Evolutionary conservation across 2,888 invertebrate species (phyloP).

Genomic region (Drosophila greeni): DNA sequence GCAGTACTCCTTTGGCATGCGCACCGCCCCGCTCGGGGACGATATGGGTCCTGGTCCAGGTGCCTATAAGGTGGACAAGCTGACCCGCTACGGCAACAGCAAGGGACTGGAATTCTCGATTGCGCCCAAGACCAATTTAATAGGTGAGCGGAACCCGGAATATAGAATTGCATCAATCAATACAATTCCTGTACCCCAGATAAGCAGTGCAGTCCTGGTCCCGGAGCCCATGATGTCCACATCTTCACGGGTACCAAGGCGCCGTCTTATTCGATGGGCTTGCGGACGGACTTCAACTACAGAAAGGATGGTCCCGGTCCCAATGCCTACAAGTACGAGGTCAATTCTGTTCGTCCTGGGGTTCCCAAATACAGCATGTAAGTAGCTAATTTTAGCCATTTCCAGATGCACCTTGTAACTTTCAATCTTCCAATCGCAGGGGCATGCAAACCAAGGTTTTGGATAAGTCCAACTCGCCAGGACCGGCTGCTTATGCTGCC

Average conservation of each 20-base stretch:
- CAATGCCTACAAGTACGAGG: slow-evolving; percentile 70
- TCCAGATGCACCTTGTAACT: rapidly evolving
- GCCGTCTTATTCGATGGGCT: slow-evolving; percentile 81
- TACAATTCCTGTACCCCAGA: slow-evolving; percentile 42
- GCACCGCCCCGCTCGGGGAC: slow-evolving; percentile 41
- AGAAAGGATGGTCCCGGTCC: slow-evolving; percentile 72
- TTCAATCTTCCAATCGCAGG: slow-evolving; percentile 49
- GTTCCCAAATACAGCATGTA: slow-evolving; percentile 76
- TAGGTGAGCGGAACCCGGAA: slow-evolving; percentile 46
- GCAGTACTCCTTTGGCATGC: slow-evolving; percentile 75
- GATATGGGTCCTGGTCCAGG: slow-evolving; percentile 76
- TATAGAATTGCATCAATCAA: background rate
- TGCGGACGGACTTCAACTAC: slow-evolving; percentile 62
- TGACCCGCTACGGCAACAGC: slow-evolving; percentile 71
- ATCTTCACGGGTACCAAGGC: slow-evolving; percentile 64
- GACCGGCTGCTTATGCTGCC: slow-evolving; percentile 76
- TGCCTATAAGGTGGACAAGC: slow-evolving; percentile 67
- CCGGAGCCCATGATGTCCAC: slow-evolving; percentile 73
- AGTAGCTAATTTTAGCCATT: slow-evolving; percentile 10
- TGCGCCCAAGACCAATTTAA: slow-evolving; percentile 73
- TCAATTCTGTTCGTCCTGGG: slow-evolving; percentile 58
- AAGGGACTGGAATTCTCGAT: slow-evolving; percentile 79
- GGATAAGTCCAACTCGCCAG: slow-evolving; percentile 67
- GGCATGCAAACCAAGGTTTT: slow-evolving; percentile 56
- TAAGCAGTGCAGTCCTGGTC: slow-evolving; percentile 73